These are phyloP conservation scores for Hedychridium roseum DNA, from an alignment of 2,888 invertebrate species.

Conservation along the genomic window DNA sequence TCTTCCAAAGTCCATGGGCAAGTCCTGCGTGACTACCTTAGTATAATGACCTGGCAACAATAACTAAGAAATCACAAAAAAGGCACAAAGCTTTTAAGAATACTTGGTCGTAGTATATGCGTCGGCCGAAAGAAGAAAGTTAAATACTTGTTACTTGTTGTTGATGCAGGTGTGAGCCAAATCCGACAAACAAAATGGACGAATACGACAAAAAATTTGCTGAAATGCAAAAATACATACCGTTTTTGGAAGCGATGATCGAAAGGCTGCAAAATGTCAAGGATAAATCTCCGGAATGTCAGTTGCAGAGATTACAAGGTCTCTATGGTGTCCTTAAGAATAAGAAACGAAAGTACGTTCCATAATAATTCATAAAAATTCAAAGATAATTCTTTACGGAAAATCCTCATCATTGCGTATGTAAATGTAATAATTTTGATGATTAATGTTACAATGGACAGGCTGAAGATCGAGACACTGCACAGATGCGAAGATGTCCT, in stretches of 20 bases:
- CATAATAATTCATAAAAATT: no score
- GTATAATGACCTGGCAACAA: no score
- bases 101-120: no score
- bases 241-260: slow-evolving; percentile 78
- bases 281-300: slow-evolving; percentile 66
- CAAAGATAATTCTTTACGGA: no score
- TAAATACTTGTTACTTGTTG: slow-evolving; percentile 24
- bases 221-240: slow-evolving; percentile 75
- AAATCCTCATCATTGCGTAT: no score
- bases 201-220: slow-evolving; percentile 71
- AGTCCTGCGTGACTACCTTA: no score
- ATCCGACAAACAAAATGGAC: slow-evolving; percentile 47
- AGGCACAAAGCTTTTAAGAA: no score
- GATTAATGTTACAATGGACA: slow-evolving; percentile 50
- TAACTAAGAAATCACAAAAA: no score
- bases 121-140: no score
- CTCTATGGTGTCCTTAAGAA: slow-evolving; percentile 71
- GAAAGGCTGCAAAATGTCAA: slow-evolving; percentile 69
- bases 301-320: slow-evolving; percentile 72
- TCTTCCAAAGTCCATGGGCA: no score
- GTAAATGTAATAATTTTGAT: slow-evolving; percentile 9
- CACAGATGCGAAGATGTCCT: slow-evolving; percentile 76
- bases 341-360: slow-evolving; percentile 70
- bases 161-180: slow-evolving; percentile 25
- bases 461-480: slow-evolving; percentile 75